phyloP scores from a whole-genome alignment of 2,888 invertebrate genomes.

The Ferrisia virgata region DNA sequence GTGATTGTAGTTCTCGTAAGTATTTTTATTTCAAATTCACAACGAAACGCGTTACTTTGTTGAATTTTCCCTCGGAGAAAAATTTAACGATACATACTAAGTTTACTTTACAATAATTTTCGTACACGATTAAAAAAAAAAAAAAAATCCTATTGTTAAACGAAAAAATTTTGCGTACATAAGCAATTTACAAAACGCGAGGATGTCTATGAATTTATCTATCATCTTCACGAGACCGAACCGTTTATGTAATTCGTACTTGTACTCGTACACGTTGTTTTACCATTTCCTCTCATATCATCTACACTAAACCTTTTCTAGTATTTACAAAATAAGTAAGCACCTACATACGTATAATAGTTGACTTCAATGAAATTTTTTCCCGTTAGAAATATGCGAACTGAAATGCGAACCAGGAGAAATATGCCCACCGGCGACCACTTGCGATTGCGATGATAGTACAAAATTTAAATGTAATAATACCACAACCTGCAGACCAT shows the following conservation, averaged over 20 bases:
- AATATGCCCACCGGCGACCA: constrained; percentile 36
- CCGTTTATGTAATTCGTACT: background rate
- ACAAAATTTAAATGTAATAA: constrained; percentile 15
- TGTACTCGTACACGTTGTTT: too few species aligned
- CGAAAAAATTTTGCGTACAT: background rate
- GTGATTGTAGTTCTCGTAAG: constrained; percentile 43
- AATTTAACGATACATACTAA: background rate
- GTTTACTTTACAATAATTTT: background rate
- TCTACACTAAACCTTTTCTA: background rate
- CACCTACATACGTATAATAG: too few species aligned
- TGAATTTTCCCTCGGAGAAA: background rate
- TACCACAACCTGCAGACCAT: constrained; percentile 16
- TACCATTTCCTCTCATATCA: background rate
- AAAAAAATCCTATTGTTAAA: background rate
- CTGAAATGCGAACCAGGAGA: constrained; percentile 37
- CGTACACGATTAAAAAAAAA: background rate
- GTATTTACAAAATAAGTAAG: too few species aligned
- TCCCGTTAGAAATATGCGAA: constrained; percentile 19
- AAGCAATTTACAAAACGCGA: background rate
- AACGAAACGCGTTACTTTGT: background rate
- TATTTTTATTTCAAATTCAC: background rate
- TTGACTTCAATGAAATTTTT: background rate
- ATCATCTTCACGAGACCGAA: background rate
- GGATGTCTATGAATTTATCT: background rate
- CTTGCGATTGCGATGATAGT: constrained; percentile 29